Base-by-base conservation (phyloP, 2,113 vertebrate species). In the Craseonycteris thonglongyai region DNA sequence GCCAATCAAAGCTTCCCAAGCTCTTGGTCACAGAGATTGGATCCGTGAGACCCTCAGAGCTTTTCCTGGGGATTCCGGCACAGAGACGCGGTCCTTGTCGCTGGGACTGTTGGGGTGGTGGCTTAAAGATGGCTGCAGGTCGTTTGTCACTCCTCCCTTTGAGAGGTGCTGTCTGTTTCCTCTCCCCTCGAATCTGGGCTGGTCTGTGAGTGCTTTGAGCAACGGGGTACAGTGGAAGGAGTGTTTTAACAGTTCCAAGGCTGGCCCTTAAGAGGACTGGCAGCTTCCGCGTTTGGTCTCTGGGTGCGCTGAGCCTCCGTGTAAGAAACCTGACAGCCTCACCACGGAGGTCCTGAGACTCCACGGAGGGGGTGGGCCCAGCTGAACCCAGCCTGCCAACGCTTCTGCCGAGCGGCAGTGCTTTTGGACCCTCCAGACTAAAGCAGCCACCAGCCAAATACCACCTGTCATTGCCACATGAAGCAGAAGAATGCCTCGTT, bases 41-140 rank as follows among this genome's bases (percentile, higher is more conserved):
- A 24, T 66, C 38, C 21, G 28, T n/a, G 28, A 38, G 63, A 65
- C 21, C 16, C 56, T 83, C 47, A 49, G 80, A 66, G 58, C 28
- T 80, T 38, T 49, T 49, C 3, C 24, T 40, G 38, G 7, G 0
- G 24, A 13, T 30, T 54, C 82, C 61, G 49, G 24, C 21, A 82
- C 2, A 6, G 0, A 30, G 35, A 38, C 7, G 66, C 28, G 0
- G 13, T n/a, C 63, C 47, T 38, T 21, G 45, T 26, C 21, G 0
- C 28, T 26, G 30, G 30, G 30, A 42, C 15, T 59, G 15, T 47
- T 22, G 65, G 6, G 5, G 33, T 9, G 10, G 45, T 33, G 35
- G 28, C 26, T 68, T 59, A 21, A 40, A 68, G 19, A 45, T 10
- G 30, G 14, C 35, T 13, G 6, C 7, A 40, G 6, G 28, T 30